Evolutionary conservation across 2,888 invertebrate species (phyloP).

Genomic region (Nymphalis polychloros): DNA sequence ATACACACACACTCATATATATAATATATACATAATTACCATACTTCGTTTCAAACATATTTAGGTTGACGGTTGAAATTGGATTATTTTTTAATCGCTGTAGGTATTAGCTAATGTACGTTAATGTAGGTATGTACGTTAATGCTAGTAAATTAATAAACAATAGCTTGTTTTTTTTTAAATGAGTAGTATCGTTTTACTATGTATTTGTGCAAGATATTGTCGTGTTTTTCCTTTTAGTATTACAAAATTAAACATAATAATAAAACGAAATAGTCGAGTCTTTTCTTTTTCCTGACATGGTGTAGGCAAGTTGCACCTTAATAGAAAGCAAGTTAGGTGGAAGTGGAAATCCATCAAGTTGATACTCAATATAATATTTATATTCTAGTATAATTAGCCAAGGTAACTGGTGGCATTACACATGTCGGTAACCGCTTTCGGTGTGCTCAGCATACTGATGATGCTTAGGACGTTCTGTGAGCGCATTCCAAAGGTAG

Average conservation of each 20-base stretch:
- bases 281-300: neutral
- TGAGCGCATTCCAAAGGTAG: conserved; percentile 62
- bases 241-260: conserved; percentile 1
- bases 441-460: conserved; percentile 69
- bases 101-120: no score
- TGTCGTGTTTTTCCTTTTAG: neutral
- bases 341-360: conserved; percentile 43
- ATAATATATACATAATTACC: no score
- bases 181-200: no score
- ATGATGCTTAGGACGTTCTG: conserved; percentile 62
- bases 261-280: neutral
- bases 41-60: no score
- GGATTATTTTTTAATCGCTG: no score
- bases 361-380: conserved; percentile 53
- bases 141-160: no score
- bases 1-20: no score
- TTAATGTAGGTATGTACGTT: no score
- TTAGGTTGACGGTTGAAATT: no score
- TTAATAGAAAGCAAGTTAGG: conserved; percentile 25
- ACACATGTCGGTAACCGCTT: conserved; percentile 69
- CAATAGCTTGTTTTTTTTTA: no score
- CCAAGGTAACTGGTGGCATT: conserved; percentile 60
- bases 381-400: conserved; percentile 59
- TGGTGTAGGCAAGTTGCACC: neutral
- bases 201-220: neutral